Conservation (phyloP, 2,888 invertebrate genomes). For the Orchesella flavescens region DNA sequence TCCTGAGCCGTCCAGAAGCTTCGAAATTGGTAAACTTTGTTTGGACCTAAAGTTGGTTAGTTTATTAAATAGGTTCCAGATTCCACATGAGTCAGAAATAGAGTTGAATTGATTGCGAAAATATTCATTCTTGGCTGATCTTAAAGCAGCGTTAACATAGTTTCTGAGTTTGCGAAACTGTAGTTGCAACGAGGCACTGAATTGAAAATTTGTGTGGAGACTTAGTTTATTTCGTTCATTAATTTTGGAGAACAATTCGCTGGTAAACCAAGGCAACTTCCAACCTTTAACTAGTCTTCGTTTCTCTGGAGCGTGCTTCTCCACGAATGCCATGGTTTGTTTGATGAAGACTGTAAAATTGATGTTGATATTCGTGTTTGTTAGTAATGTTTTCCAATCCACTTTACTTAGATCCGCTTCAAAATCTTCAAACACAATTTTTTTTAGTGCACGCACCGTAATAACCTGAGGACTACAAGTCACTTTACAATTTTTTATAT, state of each 20-base stretch:
- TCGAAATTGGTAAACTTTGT: not conserved
- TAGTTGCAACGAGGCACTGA: too few species aligned
- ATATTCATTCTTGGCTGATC: not conserved
- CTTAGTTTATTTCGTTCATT: not conserved
- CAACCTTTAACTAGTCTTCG: not conserved
- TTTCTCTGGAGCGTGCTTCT: slow-evolving; percentile 22
- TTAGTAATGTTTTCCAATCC: not conserved
- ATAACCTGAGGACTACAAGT: not conserved
- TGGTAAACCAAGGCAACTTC: not conserved
- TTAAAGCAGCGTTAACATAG: not conserved
- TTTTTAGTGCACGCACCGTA: not conserved
- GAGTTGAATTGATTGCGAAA: slow-evolving; percentile 4
- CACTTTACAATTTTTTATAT: not conserved
- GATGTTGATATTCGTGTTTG: not conserved
- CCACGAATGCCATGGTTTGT: not conserved
- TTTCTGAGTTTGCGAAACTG: not conserved
- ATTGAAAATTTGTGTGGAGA: too few species aligned
- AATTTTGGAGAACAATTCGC: not conserved
- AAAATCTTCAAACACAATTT: not conserved
- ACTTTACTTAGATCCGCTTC: not conserved
- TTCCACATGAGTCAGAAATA: not conserved
- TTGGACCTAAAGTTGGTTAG: not conserved
- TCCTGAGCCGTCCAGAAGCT: too few species aligned
- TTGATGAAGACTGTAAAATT: slow-evolving; percentile 15
- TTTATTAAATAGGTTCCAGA: slow-evolving; percentile 8